Percentiles rank a stretch among this genome's conserved stretches.
Conservation (phyloP, 2,113 vertebrate genomes). For the Scortum barcoo region DNA sequence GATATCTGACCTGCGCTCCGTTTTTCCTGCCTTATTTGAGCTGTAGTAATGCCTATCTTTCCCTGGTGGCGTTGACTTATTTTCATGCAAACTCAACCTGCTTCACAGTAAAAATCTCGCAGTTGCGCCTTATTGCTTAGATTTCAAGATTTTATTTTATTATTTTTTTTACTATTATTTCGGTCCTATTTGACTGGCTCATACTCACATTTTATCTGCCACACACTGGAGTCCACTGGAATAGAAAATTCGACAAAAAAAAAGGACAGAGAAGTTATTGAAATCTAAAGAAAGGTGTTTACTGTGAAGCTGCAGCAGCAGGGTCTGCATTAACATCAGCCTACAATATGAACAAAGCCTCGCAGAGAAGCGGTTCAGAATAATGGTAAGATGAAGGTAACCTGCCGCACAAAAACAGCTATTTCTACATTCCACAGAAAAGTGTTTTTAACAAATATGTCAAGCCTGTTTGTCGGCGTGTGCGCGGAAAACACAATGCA, state of each 20-base stretch:
- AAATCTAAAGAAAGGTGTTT: conserved; percentile 19
- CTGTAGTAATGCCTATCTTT: background rate
- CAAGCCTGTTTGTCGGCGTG: background rate
- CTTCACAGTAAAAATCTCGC: conserved; percentile 21
- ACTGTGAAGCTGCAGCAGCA: conserved; percentile 19
- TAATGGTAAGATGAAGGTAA: conserved; percentile 23
- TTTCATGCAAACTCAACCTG: conserved; percentile 16
- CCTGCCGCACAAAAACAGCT: background rate
- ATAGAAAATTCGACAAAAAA: conserved; percentile 19
- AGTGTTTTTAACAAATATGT: conserved; percentile 9
- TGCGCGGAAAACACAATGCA: background rate
- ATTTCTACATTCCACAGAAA: conserved; percentile 56
- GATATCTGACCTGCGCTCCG: background rate
- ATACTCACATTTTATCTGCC: conserved; percentile 3
- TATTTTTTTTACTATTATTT: too few species aligned
- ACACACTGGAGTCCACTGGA: background rate
- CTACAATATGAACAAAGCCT: conserved; percentile 3
- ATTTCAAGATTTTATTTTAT: background rate
- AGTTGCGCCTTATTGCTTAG: conserved; percentile 43
- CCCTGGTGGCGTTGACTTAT: background rate
- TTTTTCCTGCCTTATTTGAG: background rate
- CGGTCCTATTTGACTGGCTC: conserved; percentile 4
- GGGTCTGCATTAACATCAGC: conserved; percentile 37
- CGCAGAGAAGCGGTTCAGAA: conserved; percentile 5
- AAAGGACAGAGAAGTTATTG: conserved; percentile 6